Evolutionary conservation across 23 tunicate genomes (phyloP), one percentile per base, ranked within the genome.

Genomic region (Aplidium turbinatum): DNA sequence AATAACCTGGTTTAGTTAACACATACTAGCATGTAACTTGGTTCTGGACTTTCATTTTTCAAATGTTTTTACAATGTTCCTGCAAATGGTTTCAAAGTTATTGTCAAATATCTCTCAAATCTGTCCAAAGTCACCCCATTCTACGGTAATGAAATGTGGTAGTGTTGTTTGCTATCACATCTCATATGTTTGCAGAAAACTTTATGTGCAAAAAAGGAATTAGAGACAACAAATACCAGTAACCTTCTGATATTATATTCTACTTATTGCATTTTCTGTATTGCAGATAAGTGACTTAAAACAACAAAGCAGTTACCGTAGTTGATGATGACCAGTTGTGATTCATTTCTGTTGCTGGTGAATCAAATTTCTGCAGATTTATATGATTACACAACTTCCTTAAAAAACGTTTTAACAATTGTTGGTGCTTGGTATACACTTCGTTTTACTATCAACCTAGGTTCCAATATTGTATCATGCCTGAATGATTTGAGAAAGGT

Each of bases 351-450:
- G 4, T 68, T 88, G 47, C 29, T 88, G 4, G 19, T 76, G n/a
- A 50, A 76, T 35, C 86, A 81, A 76, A 62, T 82, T 6, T 26
- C 51, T n/a, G 28, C 27, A 11, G 83, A 82, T 34, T 31, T 66
- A n/a, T 19, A 60, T 4, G 50, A 75, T 29, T 38, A 33, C 35
- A 23, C 27, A 4, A 68, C 57, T 7, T 42, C 50, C 27, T 26
- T 78, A 16, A 83, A 73, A 0, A 66, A 72, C 35, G 54, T 83
- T 16, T 28, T 83, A 16, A 65, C 84, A 0, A 31, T 83, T 18
- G 69, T 90, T 70, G 97, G 97, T 16, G 90, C 97, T 3, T 90
- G 90, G 81, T 90, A 90, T 57, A 90, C 90, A 9, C 26, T 90
- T 0, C 53, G 74, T 4, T 63, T 77, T 23, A 23, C 90, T 0